A percentile compares a stretch with the other conserved stretches of the same genome.
These are phyloP conservation scores for Gopherus flavomarginatus DNA, from an alignment of 2,113 vertebrate genomes.

Conservation along the genomic window DNA sequence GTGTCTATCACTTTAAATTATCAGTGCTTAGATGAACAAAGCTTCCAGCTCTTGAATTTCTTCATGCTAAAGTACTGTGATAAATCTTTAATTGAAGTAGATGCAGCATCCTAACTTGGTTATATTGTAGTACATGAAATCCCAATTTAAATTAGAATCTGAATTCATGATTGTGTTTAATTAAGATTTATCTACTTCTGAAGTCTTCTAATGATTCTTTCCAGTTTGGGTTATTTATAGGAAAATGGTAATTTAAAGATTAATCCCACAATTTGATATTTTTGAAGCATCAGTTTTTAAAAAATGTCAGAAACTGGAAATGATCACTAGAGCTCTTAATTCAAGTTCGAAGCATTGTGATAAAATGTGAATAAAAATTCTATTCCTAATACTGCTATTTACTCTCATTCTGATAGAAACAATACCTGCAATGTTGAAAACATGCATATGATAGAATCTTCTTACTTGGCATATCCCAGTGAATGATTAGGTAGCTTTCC, in stretches of 20 bases:
- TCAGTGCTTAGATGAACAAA: background rate
- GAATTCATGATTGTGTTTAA: background rate
- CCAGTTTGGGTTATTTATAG: background rate
- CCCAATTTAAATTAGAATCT: background rate
- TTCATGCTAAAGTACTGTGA: background rate
- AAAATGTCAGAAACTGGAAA: background rate
- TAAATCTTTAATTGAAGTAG: background rate
- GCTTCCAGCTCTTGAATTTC: background rate
- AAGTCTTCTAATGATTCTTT: background rate
- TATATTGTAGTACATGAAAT: background rate
- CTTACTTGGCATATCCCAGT: background rate
- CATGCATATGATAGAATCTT: background rate
- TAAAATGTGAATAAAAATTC: background rate
- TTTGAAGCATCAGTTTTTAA: background rate
- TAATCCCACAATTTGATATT: background rate
- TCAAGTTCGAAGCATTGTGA: background rate
- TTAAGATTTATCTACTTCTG: slow-evolving; percentile 1
- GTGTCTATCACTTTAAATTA: background rate
- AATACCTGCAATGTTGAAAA: background rate
- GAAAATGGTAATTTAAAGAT: background rate
- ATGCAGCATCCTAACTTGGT: background rate
- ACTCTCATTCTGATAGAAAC: background rate
- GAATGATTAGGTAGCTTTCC: background rate
- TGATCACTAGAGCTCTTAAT: background rate
- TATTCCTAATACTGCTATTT: background rate